Conservation (phyloP, 2,888 invertebrate species). For the Chloroclysta siterata region DNA sequence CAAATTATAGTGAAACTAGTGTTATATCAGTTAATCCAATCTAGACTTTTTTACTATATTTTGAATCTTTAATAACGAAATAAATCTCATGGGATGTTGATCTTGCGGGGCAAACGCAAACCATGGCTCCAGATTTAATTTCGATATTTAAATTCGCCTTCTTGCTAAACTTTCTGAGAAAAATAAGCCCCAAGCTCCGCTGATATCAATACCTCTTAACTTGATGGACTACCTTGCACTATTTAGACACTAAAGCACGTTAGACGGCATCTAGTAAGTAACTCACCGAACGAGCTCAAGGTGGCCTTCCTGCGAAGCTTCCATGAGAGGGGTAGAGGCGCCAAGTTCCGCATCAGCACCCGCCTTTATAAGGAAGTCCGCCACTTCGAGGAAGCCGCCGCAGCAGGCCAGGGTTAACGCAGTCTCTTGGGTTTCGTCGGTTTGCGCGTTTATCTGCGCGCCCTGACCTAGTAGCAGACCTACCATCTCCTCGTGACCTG, state of each 20-base stretch:
- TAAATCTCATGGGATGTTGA: too few species aligned
- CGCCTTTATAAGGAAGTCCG: constrained; percentile 97
- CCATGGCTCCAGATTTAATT: too few species aligned
- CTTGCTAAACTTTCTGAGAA: too few species aligned
- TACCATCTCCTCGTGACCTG: constrained; percentile 99
- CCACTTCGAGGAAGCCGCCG: constrained; percentile 96
- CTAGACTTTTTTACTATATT: too few species aligned
- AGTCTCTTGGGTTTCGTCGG: constrained; percentile 99
- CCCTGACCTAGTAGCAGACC: constrained; percentile 95
- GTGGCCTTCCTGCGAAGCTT: constrained; percentile 99
- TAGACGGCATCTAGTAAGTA: neutral
- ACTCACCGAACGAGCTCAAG: constrained; percentile 92
- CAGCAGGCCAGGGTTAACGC: constrained; percentile 97
- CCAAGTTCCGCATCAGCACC: constrained; percentile 98
- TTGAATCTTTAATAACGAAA: too few species aligned
- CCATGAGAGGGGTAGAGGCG: constrained; percentile 99
- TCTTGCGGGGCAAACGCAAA: too few species aligned
- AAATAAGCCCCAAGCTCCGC: too few species aligned
- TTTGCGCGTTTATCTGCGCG: constrained; percentile 98
- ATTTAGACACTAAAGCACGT: neutral
- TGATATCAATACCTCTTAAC: too few species aligned
- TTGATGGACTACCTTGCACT: neutral
- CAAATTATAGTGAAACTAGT: too few species aligned
- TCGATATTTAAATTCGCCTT: too few species aligned
- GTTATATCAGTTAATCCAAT: too few species aligned